phyloP scores from a whole-genome alignment of 2,113 vertebrate genomes.

The Setophaga coronata region DNA sequence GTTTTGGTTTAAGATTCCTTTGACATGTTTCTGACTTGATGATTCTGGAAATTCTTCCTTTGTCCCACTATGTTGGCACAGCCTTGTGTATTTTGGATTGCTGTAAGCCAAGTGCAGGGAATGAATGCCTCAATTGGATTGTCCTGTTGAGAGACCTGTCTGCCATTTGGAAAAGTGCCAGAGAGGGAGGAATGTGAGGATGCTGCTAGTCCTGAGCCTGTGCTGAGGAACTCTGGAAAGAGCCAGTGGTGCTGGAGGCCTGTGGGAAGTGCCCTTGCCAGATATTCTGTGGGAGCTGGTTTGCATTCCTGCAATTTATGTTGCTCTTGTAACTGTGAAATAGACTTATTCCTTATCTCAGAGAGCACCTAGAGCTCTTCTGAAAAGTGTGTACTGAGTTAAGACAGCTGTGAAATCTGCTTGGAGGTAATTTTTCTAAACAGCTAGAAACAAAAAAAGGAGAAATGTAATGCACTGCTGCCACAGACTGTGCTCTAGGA shows the following conservation, averaged over 20 bases:
- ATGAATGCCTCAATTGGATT: neutral
- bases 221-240: neutral
- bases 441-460: neutral
- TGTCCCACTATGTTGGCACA: neutral
- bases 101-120: neutral
- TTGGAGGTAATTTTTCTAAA: neutral
- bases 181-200: neutral
- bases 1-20: constrained; percentile 7
- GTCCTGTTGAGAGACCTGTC: neutral
- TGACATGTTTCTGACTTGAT: neutral
- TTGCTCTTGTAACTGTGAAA: neutral
- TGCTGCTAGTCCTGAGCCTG: neutral
- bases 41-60: neutral
- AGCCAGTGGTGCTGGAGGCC: neutral
- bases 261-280: neutral
- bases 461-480: neutral
- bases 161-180: neutral
- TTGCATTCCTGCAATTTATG: neutral
- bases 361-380: neutral
- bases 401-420: neutral
- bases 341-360: neutral
- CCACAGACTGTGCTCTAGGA: neutral
- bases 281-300: neutral
- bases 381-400: neutral
- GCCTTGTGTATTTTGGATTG: neutral